phyloP scores from a whole-genome alignment of 2,797 vertebrate genomes.

The Alectoris magna region DNA sequence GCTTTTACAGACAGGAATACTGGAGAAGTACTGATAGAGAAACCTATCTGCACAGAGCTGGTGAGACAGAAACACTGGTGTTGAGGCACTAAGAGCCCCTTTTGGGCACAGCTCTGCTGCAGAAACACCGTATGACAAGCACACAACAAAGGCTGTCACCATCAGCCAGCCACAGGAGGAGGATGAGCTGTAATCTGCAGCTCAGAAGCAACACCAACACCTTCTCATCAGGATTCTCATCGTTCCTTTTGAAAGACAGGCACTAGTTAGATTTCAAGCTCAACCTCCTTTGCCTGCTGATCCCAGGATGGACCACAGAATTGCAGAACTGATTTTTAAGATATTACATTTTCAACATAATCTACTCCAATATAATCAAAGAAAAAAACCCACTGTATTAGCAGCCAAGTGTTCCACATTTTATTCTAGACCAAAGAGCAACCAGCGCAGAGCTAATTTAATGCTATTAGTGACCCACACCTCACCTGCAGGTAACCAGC shows the following conservation, averaged over 20 bases:
- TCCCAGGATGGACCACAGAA: too few species aligned
- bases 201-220: too few species aligned
- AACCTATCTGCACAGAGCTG: not conserved
- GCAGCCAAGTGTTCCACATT: not conserved
- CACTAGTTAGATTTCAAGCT: too few species aligned
- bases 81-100: not conserved
- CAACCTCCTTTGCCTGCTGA: too few species aligned
- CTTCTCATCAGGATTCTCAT: too few species aligned
- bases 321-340: too few species aligned
- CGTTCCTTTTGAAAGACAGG: too few species aligned
- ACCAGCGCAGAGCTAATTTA: not conserved
- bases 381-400: not conserved
- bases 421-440: not conserved
- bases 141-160: not conserved
- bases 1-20: not conserved
- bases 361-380: not conserved
- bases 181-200: not conserved
- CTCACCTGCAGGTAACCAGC: not conserved
- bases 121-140: not conserved
- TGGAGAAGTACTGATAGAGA: fast-evolving
- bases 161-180: not conserved
- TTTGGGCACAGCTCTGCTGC: not conserved
- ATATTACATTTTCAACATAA: not conserved
- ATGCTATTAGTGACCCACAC: not conserved
- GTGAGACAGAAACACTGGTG: not conserved